Percentiles rank a stretch among this genome's conserved stretches.
These are phyloP conservation scores for Littorina saxatilis DNA, from an alignment of 1,140 invertebrate species.

Conservation along the genomic window DNA sequence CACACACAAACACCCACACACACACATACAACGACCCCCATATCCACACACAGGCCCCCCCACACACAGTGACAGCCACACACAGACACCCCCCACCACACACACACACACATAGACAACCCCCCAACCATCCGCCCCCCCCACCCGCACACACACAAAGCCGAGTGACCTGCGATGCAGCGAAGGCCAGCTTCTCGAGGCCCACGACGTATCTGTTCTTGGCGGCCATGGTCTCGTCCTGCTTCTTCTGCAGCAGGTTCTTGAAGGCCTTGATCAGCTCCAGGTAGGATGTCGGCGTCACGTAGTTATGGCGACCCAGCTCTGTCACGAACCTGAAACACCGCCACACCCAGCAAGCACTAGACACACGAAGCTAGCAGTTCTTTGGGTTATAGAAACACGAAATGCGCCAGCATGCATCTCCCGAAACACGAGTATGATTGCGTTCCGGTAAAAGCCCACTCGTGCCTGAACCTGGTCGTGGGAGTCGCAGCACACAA, in stretches of 20 bases:
- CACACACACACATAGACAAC: too few relatives aligned
- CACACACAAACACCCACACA: constrained; percentile 6
- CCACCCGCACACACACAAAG: too few relatives aligned
- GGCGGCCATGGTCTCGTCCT: constrained; percentile 85
- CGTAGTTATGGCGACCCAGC: constrained; percentile 86
- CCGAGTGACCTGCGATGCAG: constrained; percentile 83
- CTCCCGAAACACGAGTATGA: background rate
- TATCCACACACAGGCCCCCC: background rate
- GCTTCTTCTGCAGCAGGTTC: constrained; percentile 85
- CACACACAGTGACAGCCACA: background rate
- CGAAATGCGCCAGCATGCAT: background rate
- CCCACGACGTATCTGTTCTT: constrained; percentile 90
- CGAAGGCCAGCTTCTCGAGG: constrained; percentile 89
- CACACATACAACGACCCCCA: background rate
- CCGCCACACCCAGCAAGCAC: background rate
- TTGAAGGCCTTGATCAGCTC: constrained; percentile 90
- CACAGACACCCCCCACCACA: background rate
- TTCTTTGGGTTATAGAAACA: background rate
- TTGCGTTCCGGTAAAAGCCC: background rate
- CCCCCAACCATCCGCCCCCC: too few relatives aligned
- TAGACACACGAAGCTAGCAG: too few relatives aligned
- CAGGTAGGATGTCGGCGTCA: constrained; percentile 93
- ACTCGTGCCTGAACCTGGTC: too few relatives aligned
- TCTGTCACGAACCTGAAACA: constrained; percentile 80
- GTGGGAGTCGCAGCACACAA: too few relatives aligned